These are phyloP conservation scores for Gambusia affinis DNA, from an alignment of 2,113 vertebrate genomes.

Conservation along the genomic window DNA sequence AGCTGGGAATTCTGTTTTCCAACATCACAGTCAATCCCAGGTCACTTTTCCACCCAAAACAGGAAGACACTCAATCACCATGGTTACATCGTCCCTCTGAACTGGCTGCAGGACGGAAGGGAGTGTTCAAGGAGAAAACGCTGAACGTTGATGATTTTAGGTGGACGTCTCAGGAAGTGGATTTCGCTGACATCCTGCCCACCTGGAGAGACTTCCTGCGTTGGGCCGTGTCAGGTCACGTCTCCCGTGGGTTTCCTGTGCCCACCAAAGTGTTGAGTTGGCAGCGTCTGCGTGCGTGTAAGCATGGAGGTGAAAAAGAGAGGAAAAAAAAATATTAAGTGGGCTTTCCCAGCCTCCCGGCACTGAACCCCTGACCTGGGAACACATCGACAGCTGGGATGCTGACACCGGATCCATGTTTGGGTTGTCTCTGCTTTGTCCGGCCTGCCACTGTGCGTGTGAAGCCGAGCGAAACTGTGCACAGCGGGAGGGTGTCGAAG, in stretches of 20 bases:
- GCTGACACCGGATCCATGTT: constrained; percentile 75
- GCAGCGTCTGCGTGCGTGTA: constrained; percentile 9
- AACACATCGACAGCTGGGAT: constrained; percentile 74
- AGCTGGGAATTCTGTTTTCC: not conserved
- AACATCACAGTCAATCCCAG: constrained; percentile 23
- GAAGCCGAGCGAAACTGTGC: constrained; percentile 43
- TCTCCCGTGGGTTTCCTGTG: constrained; percentile 42
- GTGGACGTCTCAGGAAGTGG: constrained; percentile 39
- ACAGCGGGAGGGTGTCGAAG: constrained; percentile 30
- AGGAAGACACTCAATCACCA: constrained; percentile 44
- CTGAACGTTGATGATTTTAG: constrained; percentile 36
- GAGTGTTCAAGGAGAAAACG: constrained; percentile 25
- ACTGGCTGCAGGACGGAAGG: constrained; percentile 41
- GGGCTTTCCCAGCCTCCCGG: constrained; percentile 64
- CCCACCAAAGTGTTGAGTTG: constrained; percentile 36
- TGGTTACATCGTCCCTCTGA: constrained; percentile 28
- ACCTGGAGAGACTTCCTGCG: constrained; percentile 62
- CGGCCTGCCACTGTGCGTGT: constrained; percentile 56
- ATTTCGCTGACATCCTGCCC: constrained; percentile 64
- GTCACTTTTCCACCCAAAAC: constrained; percentile 33
- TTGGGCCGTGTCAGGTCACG: constrained; percentile 51
- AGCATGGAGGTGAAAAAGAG: constrained; percentile 2
- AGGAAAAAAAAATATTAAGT: constrained; percentile 25
- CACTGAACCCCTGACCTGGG: constrained; percentile 64
- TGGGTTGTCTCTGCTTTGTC: constrained; percentile 73